These are phyloP conservation scores for Stenurella melanura DNA, from an alignment of 2,888 invertebrate genomes.

Conservation along the genomic window DNA sequence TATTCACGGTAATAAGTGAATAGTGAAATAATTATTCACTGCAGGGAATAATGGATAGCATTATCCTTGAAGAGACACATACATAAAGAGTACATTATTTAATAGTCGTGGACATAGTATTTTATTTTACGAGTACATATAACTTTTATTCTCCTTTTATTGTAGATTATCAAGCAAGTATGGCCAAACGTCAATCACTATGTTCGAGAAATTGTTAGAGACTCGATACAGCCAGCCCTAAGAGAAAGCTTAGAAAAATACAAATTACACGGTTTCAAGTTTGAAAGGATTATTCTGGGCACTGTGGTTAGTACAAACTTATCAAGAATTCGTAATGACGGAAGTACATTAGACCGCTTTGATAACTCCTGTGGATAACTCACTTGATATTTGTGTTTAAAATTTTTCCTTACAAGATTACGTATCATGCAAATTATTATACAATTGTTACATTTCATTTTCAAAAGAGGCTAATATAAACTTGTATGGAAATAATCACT, in stretches of 20 bases:
- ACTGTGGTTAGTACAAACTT: constrained; percentile 87
- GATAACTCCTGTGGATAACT: not conserved
- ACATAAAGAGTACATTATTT: no score
- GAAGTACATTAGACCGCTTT: not conserved
- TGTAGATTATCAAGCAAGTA: constrained; percentile 88
- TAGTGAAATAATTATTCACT: no score
- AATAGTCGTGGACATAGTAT: no score
- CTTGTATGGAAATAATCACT: no score
- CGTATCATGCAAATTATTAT: no score
- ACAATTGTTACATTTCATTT: no score
- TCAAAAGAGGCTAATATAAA: no score
- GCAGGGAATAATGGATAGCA: no score
- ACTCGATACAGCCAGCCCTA: constrained; percentile 90
- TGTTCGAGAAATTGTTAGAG: constrained; percentile 87
- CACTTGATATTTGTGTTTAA: not conserved
- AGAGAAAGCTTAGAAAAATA: constrained; percentile 87
- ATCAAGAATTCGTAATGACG: not conserved
- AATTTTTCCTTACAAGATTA: not conserved
- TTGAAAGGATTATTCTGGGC: constrained; percentile 95
- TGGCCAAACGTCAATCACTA: constrained; percentile 98
- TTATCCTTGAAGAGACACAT: no score
- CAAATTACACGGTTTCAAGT: constrained; percentile 93
- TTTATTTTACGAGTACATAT: not conserved
- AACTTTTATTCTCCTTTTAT: constrained; percentile 48
- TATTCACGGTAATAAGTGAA: no score